Evolutionary conservation across 2,113 vertebrate species (phyloP).

Genomic region (Rana temporaria): DNA sequence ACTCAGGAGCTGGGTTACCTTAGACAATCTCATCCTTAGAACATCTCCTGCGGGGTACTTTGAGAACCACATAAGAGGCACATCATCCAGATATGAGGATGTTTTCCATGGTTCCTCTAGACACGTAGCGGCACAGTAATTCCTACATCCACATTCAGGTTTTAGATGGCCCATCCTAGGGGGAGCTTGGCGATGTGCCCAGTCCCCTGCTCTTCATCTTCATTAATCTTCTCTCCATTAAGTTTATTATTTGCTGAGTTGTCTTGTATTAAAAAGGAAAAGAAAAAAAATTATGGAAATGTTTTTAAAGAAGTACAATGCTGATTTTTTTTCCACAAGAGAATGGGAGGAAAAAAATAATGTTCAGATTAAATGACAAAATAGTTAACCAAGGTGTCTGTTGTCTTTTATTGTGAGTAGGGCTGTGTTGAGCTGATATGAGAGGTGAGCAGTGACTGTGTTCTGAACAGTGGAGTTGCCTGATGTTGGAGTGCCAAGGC

Average conservation of each 20-base stretch:
- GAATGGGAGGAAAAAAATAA: conserved; percentile 29
- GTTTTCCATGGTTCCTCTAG: neutral
- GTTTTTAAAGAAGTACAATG: conserved; percentile 40
- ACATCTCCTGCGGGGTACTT: conserved; percentile 35
- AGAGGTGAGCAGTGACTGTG: neutral
- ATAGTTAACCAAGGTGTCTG: conserved; percentile 2
- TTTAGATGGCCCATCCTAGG: conserved; percentile 6
- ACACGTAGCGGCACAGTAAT: conserved; percentile 42
- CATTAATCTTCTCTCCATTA: conserved; percentile 24
- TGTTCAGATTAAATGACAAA: conserved; percentile 51
- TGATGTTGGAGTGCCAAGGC: too few species aligned
- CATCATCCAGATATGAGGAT: neutral
- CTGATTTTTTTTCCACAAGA: conserved; percentile 22
- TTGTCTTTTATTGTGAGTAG: neutral
- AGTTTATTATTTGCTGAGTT: conserved; percentile 51
- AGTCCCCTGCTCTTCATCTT: neutral
- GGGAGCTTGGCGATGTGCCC: conserved; percentile 1
- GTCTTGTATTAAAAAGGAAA: conserved; percentile 50
- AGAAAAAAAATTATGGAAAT: conserved; percentile 14
- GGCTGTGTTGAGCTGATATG: neutral
- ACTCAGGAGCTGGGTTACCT: conserved; percentile 49
- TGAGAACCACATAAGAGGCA: conserved; percentile 4
- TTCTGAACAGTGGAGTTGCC: too few species aligned
- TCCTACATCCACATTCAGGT: neutral
- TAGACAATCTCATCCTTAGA: conserved; percentile 24